Evolutionary conservation across 2,113 vertebrate species (phyloP).

Genomic region (Xenotilapia leptura): DNA sequence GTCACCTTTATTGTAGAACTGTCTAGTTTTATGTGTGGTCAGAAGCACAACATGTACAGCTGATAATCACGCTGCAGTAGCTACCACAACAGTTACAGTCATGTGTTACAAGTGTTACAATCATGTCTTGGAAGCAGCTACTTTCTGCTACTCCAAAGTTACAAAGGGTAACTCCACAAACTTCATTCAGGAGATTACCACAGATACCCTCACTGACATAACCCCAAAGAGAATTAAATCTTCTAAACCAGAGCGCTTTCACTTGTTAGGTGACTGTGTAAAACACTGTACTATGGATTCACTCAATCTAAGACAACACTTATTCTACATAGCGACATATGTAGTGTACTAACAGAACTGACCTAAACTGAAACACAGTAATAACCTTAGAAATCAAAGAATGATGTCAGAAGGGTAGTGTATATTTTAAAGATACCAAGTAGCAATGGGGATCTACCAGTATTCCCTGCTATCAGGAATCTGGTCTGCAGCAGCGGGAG

Average conservation of each 20-base stretch:
- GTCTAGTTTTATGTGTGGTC: background rate
- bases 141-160: background rate
- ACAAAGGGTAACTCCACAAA: background rate
- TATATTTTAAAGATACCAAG: background rate
- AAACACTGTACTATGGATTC: background rate
- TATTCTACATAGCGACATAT: background rate
- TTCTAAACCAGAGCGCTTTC: background rate
- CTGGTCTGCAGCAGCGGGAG: background rate
- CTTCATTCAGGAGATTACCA: background rate
- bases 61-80: background rate
- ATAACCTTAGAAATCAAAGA: background rate
- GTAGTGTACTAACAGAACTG: background rate
- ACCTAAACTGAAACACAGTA: background rate
- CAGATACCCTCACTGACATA: background rate
- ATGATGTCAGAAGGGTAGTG: background rate
- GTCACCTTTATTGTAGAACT: background rate
- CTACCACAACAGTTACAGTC: background rate
- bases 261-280: background rate
- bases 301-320: background rate
- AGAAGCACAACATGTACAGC: background rate
- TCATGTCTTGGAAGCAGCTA: background rate
- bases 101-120: background rate
- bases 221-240: background rate
- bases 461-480: background rate
- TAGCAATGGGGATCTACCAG: background rate